phyloP scores from a whole-genome alignment of 2,113 vertebrate species.

The Engraulis encrasicolus region DNA sequence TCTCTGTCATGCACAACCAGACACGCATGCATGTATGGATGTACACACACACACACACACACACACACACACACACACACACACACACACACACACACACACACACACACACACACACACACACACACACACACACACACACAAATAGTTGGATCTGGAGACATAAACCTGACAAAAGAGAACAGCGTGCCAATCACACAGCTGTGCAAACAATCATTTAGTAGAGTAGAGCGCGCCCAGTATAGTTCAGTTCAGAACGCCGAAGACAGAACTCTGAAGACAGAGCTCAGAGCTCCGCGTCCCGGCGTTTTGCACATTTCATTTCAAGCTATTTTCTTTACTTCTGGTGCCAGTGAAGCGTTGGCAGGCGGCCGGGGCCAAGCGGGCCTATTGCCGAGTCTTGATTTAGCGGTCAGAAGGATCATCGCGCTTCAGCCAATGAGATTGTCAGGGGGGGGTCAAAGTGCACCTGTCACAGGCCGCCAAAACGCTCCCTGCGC shows the following conservation, averaged over 20 bases:
- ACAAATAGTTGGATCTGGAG: neutral
- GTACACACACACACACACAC: neutral
- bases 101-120: slow-evolving; percentile 7
- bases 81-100: neutral
- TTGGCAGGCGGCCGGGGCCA: neutral
- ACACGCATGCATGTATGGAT: neutral
- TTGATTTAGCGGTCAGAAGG: neutral
- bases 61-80: neutral
- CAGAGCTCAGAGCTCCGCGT: no score
- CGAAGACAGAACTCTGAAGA: slow-evolving; percentile 40
- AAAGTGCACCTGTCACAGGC: slow-evolving; percentile 14
- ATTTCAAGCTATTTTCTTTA: slow-evolving; percentile 30
- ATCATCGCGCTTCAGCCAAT: neutral
- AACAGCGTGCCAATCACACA: slow-evolving; percentile 50
- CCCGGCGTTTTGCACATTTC: no score
- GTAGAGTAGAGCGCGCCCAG: no score
- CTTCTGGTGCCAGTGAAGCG: slow-evolving; percentile 11
- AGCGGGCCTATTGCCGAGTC: neutral
- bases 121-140: neutral
- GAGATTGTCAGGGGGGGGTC: slow-evolving; percentile 33
- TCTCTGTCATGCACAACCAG: neutral
- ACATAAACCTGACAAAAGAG: slow-evolving; percentile 10
- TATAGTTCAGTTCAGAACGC: no score
- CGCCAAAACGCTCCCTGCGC: neutral
- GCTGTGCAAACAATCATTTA: slow-evolving; percentile 57